Evolutionary conservation across 2,113 vertebrate species (phyloP).

Genomic region (Cryptotis parvus): DNA sequence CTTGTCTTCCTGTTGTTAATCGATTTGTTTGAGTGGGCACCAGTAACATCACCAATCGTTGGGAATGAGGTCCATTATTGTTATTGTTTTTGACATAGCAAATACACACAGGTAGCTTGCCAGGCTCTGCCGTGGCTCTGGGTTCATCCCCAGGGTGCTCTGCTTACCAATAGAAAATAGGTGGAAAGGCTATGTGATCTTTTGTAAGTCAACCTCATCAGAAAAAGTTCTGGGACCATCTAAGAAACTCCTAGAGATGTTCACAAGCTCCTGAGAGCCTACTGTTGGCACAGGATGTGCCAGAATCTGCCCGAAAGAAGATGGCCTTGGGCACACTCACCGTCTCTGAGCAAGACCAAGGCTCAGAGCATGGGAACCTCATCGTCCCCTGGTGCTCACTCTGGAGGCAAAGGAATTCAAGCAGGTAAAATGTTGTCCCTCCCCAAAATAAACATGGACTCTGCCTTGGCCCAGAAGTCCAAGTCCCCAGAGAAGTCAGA

Average conservation of each 20-base stretch:
- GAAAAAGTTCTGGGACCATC: neutral
- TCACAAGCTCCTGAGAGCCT: too few species aligned
- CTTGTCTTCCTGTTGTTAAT: too few species aligned
- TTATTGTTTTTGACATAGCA: too few species aligned
- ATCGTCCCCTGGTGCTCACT: slow-evolving; percentile 60
- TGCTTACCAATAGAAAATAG: neutral
- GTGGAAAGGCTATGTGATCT: neutral
- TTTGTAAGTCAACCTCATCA: neutral
- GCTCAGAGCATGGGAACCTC: slow-evolving; percentile 29
- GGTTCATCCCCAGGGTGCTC: too few species aligned
- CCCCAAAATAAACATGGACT: slow-evolving; percentile 45
- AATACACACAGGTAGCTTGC: too few species aligned
- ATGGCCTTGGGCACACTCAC: neutral
- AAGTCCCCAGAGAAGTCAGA: slow-evolving; percentile 49
- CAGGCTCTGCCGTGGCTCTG: too few species aligned
- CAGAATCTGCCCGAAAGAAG: too few species aligned
- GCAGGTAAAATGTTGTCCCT: slow-evolving; percentile 67
- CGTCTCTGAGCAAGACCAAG: slow-evolving; percentile 41
- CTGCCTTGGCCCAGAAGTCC: neutral
- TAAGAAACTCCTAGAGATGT: too few species aligned
- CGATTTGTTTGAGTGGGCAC: too few species aligned
- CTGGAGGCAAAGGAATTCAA: slow-evolving; percentile 70
- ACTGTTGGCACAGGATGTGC: too few species aligned
- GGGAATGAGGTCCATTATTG: too few species aligned
- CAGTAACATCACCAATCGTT: too few species aligned